Base-by-base conservation (phyloP, 2,113 vertebrate species). In the Herpailurus yagouaroundi region DNA sequence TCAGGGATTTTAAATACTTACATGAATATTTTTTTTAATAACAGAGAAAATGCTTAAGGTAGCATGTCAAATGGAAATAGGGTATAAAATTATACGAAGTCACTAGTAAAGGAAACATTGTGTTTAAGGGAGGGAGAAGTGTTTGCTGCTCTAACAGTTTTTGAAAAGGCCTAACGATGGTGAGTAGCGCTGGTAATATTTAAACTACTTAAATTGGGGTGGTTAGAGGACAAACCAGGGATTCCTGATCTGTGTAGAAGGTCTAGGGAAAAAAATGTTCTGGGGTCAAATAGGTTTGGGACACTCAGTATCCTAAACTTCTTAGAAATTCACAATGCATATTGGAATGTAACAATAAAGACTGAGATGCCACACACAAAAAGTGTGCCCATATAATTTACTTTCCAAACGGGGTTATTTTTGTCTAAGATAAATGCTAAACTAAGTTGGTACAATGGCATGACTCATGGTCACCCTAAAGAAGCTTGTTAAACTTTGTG, bases 11-110 rank as follows among this genome's bases (percentile, higher is more conserved):
- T 86, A 84, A 90, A 66, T 73, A 73, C 64, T 73, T 64, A 38
- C 36, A 5, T 91, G 74, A 66, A 10, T 7, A 8, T 33, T 31
- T 82, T 93, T 57, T 63, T 73, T 68, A 87, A 74, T 64, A 92
- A 73, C 11, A 86, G 5, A 89, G 33, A 27, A 87, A 73, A 45
- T 81, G 33, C 14, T n/a, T 52, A 50, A 66, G 38, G 63, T 83
- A 95, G 16, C 29, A 60, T 94, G 19, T 27, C 29, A 95, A 77
- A 38, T 95, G 55, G 66, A 90, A 90, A 90, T 45, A 66, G 45
- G n/a, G 45, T 82, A 73, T 89, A 82, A 82, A 73, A 74, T 68
- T 60, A 12, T 50, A 41, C 71, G 64, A 92, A 87, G 48, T 55
- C 16, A 45, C 29, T 81, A 41, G 64, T 87, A 73, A 33, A 87